A percentile compares a stretch with the other conserved stretches of the same genome.
phyloP scores from a whole-genome alignment of 2,113 vertebrate species.

The Castor canadensis region DNA sequence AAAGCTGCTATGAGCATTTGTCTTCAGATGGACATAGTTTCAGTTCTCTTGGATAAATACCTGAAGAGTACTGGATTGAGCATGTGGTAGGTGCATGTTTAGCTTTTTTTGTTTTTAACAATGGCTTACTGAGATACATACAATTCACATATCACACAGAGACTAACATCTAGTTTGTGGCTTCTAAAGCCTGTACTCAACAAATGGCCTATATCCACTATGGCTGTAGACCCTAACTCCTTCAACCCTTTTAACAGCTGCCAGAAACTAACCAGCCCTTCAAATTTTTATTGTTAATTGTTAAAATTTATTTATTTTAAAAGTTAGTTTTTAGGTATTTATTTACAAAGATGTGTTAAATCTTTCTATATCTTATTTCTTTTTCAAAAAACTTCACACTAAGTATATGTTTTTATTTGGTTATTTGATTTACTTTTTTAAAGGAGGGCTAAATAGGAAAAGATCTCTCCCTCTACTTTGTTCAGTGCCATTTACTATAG shows the following conservation, averaged over 20 bases:
- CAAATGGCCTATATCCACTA: background rate
- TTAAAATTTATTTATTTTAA: background rate
- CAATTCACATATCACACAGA: background rate
- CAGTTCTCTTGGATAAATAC: background rate
- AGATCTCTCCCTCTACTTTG: background rate
- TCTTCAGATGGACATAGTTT: background rate
- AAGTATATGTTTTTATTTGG: background rate
- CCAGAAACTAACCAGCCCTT: background rate
- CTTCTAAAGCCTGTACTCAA: background rate
- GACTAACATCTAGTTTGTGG: background rate
- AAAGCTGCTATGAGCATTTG: background rate
- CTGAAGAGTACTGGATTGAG: background rate
- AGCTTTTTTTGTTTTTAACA: background rate
- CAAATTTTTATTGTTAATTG: background rate
- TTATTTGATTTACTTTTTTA: background rate
- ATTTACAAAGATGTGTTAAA: background rate
- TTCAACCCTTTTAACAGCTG: slow-evolving; percentile 17
- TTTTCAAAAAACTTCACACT: background rate
- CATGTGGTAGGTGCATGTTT: background rate
- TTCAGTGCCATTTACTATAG: background rate
- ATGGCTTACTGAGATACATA: background rate
- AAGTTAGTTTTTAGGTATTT: background rate
- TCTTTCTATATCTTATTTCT: background rate
- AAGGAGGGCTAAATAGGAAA: background rate
- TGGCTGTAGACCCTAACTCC: background rate